Evolutionary conservation across 2,113 vertebrate genomes (phyloP), one percentile per base, ranked within the genome.

Genomic region (Thunnus maccoyii): DNA sequence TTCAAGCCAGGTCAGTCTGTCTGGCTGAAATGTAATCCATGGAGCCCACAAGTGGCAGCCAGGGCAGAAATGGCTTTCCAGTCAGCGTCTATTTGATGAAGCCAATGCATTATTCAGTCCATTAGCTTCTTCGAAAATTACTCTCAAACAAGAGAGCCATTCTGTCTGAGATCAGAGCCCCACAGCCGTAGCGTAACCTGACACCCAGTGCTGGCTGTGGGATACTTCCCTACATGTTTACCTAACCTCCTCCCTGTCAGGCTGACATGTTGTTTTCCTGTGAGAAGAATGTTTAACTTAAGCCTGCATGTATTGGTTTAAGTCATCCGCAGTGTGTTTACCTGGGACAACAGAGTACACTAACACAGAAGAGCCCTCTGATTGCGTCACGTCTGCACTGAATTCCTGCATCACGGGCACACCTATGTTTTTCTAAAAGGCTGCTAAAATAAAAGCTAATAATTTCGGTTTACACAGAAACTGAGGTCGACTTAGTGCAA

Each of bases 61-160:
- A 15, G 89, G 89, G 91, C 92, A 91, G 86, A 91, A 93, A 94
- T 92, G 91, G 89, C 92, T 94, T 93, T 92, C 92, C 90, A 92
- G 93, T 92, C 93, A 90, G 90, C 77, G 79, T 92, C 91, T 93
- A 93, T 93, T 92, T 94, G 93, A 94, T 92, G 91, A 93, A 88
- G 89, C 90, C 87, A 88, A 93, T 94, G 93, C 91, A 93, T 94
- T 94, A 94, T 94, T 94, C 92, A 94, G 91, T 92, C 92, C 93
- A 94, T 94, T 94, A 94, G 92, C 92, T 88, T 93, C 90, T 92
- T 89, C 86, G 87, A 93, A 94, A 92, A 93, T 93, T 82, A 93
- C 92, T 93, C 89, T 93, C 92, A 91, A 90, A 94, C 93, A 94
- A 94, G 90, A 92, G 90, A 91, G 91, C 89, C 93, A 87, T 93